A percentile compares a stretch with the other conserved stretches of the same genome.
Conservation (phyloP, 2,888 invertebrate species). For the Halictus quadricinctus region DNA sequence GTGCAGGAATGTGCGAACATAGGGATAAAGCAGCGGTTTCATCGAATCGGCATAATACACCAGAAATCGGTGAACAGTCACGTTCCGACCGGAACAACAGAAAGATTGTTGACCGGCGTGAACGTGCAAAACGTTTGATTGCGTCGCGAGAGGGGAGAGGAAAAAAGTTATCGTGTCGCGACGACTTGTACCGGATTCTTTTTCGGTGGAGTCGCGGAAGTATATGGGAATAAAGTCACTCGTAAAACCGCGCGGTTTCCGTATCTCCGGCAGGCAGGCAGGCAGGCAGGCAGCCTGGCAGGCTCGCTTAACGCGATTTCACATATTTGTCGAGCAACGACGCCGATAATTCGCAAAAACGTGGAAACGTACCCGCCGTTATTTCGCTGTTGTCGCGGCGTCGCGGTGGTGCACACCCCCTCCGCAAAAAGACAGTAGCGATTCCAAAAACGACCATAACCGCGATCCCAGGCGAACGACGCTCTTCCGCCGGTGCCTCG, state of each 20-base stretch:
- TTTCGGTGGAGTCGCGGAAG: neutral
- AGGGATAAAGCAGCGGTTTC: neutral
- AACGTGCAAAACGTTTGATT: neutral
- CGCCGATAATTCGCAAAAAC: constrained; percentile 10
- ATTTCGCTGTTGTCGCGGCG: neutral
- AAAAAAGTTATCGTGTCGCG: neutral
- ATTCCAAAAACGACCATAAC: neutral
- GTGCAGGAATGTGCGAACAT: neutral
- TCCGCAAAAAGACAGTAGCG: neutral
- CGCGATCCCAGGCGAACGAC: neutral
- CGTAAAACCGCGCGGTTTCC: constrained; percentile 35
- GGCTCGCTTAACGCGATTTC: constrained; percentile 20
- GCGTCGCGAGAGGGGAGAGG: neutral
- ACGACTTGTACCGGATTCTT: neutral
- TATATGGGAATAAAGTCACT: constrained; percentile 17
- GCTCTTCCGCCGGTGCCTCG: neutral
- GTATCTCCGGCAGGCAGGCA: constrained; percentile 32
- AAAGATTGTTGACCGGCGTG: neutral
- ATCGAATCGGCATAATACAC: neutral
- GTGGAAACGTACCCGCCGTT: neutral
- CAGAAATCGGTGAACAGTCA: neutral
- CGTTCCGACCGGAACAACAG: neutral
- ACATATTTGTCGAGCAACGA: neutral
- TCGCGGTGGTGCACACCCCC: neutral
- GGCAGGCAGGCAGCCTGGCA: constrained; percentile 15